Evolutionary conservation across 2,113 vertebrate genomes (phyloP).

Genomic region (Solenodon paradoxus): DNA sequence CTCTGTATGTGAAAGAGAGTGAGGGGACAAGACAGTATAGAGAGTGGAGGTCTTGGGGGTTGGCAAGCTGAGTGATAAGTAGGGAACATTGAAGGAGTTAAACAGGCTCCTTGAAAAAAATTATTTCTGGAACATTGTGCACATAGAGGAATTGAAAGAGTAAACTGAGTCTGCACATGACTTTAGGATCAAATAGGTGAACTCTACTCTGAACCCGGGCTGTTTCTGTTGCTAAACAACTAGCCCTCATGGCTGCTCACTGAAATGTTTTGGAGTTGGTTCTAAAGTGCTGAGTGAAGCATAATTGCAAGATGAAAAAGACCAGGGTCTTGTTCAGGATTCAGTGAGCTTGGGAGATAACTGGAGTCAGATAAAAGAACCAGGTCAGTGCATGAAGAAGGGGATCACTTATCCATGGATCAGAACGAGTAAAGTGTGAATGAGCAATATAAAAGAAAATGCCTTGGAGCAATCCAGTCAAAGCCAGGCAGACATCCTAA

Average conservation of each 20-base stretch:
- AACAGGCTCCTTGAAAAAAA: not conserved
- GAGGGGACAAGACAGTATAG: too few relatives aligned
- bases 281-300: not conserved
- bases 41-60: not conserved
- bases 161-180: fast-evolving
- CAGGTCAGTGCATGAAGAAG: fast-evolving
- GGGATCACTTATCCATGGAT: not conserved
- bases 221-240: not conserved
- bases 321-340: not conserved
- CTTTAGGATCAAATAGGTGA: not conserved
- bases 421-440: not conserved
- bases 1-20: not conserved
- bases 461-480: not conserved
- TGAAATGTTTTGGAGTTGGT: not conserved
- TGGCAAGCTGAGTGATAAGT: not conserved
- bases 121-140: not conserved
- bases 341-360: not conserved
- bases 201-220: not conserved
- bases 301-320: fast-evolving
- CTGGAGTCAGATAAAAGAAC: not conserved
- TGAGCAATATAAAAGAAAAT: not conserved
- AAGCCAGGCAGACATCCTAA: not conserved
- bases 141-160: not conserved
- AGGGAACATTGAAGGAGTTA: not conserved
- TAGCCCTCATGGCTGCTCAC: not conserved